These are phyloP conservation scores for Muscicapa comitata DNA, from an alignment of 2,797 vertebrate genomes.

Conservation along the genomic window DNA sequence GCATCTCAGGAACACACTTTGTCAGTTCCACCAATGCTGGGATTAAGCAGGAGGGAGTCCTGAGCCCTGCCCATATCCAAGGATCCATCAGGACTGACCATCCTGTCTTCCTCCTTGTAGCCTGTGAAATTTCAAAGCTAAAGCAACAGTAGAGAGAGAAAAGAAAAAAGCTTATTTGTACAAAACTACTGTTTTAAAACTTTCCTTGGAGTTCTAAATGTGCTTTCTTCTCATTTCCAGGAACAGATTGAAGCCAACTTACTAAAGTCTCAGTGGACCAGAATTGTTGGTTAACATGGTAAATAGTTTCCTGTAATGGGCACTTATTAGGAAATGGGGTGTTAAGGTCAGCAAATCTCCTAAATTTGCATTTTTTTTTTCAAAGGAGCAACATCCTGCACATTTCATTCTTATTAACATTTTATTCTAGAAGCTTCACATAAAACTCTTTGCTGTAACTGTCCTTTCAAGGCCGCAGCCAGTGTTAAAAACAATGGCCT, in stretches of 20 bases:
- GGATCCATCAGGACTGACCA: not conserved
- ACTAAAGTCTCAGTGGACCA: not conserved
- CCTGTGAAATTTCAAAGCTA: not conserved
- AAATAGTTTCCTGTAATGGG: not conserved
- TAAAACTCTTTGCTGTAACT: not conserved
- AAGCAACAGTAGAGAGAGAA: not conserved
- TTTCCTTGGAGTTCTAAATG: not conserved
- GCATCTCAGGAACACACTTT: not conserved
- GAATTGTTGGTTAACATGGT: not conserved
- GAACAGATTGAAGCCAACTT: not conserved
- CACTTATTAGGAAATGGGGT: not conserved
- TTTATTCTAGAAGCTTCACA: not conserved
- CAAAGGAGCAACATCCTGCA: not conserved
- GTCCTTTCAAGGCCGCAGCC: not conserved
- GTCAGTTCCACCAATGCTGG: rapidly evolving
- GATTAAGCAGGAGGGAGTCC: not conserved
- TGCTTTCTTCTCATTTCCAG: not conserved
- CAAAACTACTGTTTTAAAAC: not conserved
- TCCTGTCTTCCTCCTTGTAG: not conserved
- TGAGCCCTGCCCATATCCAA: not conserved
- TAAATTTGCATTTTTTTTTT: not conserved
- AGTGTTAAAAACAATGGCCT: not conserved
- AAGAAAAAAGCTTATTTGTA: not conserved
- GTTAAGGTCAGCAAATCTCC: not conserved
- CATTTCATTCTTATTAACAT: not conserved